phyloP scores from a whole-genome alignment of 1,140 invertebrate genomes.

The Zophobas atratus region DNA sequence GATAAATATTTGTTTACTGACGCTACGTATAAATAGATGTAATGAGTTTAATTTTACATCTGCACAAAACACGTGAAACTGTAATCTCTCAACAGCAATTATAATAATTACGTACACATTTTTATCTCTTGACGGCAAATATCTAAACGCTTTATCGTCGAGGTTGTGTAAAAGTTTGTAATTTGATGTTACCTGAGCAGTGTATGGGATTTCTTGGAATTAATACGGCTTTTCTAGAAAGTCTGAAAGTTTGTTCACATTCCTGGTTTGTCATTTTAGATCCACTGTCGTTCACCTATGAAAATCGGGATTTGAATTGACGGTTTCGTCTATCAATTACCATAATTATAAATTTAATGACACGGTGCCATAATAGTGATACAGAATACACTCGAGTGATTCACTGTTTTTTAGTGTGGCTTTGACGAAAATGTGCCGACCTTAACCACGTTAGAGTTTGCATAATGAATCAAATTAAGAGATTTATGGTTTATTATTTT shows the following conservation, averaged over 20 bases:
- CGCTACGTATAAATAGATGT: neutral
- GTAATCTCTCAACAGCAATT: constrained; percentile 26
- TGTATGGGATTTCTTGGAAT: neutral
- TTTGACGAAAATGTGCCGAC: no score
- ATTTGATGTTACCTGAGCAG: neutral
- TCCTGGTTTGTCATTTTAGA: constrained; percentile 6
- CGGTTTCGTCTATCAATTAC: neutral
- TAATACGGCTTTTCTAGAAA: neutral
- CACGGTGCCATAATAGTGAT: no score
- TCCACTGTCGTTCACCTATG: constrained; percentile 7
- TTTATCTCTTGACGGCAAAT: constrained; percentile 7
- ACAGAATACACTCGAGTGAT: no score
- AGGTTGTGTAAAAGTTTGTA: constrained; percentile 29
- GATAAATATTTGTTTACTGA: constrained; percentile 14
- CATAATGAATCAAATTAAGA: neutral
- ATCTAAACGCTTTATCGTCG: constrained; percentile 10
- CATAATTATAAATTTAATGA: no score
- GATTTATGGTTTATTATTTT: neutral
- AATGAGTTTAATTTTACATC: constrained; percentile 15
- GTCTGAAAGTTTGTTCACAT: neutral
- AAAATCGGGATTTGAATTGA: no score
- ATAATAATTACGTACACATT: neutral
- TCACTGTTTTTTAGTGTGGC: no score
- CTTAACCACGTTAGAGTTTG: neutral
- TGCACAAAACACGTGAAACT: neutral